Base-by-base conservation (phyloP, 1,140 invertebrate genomes). In the Planococcus citri region DNA sequence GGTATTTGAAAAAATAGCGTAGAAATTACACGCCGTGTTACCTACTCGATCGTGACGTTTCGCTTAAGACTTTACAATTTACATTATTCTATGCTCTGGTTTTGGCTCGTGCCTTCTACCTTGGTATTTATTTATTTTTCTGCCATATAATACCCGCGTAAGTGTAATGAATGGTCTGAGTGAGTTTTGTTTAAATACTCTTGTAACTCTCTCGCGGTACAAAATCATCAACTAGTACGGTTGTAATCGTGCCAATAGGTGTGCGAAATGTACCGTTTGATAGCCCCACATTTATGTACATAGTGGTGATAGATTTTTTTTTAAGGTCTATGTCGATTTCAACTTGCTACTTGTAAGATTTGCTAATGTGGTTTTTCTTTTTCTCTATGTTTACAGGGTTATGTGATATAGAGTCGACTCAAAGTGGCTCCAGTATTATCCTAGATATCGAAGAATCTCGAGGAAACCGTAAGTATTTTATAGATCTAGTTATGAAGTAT, bases 371-470 rank as follows among this genome's bases (percentile, higher is more conserved):
- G n/a, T n/a, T n/a, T n/a, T n/a, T n/a, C n/a, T n/a, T n/a, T n/a
- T 37, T 60, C 21, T 71, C 61, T 38, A 29, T 71, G 27, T 51
- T 85, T 86, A 57, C 80, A 89, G 88, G 87, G 74, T 79, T 89
- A 73, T 92, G 89, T 76, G 88, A 92, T 75, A 87, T 91, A 71
- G 88, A 91, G 79, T 89, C 86, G 29, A 88, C 89, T 12, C 87
- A 91, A 74, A 88, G 89, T 0, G 93, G 90, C 75, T 89, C 89
- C 0, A 93, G 90, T 75, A 91, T 93, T 61, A 93, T 94, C 73
- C 79, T 94, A 68, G 91, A 94, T 76, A 92, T 94, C 71, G 88
- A 91, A 78, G 91, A 94, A 78, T 93, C 91, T 75, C 82, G 86
- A 79, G 90, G 88, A 73, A 82, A 84, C 74, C 88, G 91, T 94